phyloP scores from a whole-genome alignment of 2,888 invertebrate genomes.

The Imbricaverruca yamaguchii region DNA sequence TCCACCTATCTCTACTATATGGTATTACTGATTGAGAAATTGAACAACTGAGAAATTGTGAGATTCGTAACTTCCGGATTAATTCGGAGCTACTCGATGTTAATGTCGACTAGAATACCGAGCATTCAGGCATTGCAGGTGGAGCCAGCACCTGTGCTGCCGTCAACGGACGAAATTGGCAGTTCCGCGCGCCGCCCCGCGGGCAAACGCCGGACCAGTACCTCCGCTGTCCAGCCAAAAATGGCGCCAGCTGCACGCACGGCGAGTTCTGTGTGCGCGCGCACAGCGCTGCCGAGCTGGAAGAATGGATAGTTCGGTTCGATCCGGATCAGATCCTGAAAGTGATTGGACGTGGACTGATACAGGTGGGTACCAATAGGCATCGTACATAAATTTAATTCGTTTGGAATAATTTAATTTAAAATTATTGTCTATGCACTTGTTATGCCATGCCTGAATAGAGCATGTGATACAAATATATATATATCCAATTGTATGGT shows the following conservation, averaged over 20 bases:
- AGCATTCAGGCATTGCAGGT: no score
- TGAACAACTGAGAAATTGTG: no score
- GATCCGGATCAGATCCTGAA: conserved; percentile 38
- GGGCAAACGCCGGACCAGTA: conserved; percentile 59
- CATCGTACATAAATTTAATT: background rate
- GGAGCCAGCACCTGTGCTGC: no score
- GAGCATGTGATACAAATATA: background rate
- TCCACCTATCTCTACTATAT: no score
- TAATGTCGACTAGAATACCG: no score
- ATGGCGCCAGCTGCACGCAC: conserved; percentile 52
- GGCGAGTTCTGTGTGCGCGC: conserved; percentile 66
- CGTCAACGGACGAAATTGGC: conserved; percentile 31
- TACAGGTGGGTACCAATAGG: background rate
- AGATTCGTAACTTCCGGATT: no score
- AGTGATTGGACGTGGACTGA: background rate
- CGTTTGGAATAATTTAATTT: background rate
- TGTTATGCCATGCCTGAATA: background rate
- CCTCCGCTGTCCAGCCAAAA: conserved; percentile 48
- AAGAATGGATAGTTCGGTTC: conserved; percentile 65
- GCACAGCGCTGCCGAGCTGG: conserved; percentile 60
- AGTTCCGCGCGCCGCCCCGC: conserved; percentile 55
- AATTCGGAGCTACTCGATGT: no score
- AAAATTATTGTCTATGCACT: background rate
- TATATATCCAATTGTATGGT: background rate
- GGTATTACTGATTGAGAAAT: no score